These are phyloP conservation scores for Drosophila lutescens DNA, from an alignment of 2,888 invertebrate genomes.

Conservation along the genomic window DNA sequence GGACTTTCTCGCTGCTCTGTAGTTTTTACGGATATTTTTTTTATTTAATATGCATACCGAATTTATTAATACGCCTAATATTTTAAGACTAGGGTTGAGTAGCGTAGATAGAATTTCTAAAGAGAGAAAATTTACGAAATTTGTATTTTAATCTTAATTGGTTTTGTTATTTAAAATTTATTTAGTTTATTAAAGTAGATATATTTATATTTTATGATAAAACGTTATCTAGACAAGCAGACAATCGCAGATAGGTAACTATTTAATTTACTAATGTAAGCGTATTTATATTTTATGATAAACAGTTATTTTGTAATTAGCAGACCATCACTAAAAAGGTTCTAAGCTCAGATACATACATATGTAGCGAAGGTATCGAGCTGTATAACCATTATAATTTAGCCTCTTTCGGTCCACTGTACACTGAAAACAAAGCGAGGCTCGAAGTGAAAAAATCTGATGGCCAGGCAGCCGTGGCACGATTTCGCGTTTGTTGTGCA, in stretches of 20 bases:
- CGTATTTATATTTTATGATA: too few relatives aligned
- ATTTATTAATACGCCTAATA: background rate
- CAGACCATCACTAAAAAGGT: background rate
- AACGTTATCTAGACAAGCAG: too few relatives aligned
- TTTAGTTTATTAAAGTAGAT: too few relatives aligned
- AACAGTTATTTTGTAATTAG: background rate
- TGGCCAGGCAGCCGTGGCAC: constrained; percentile 62
- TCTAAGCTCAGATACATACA: too few relatives aligned
- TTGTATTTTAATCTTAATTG: too few relatives aligned
- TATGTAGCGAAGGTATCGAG: background rate
- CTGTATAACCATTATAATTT: background rate
- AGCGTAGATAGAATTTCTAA: too few relatives aligned
- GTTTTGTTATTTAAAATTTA: too few relatives aligned
- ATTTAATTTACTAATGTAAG: too few relatives aligned
- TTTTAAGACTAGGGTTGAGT: too few relatives aligned
- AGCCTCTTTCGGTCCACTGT: constrained; percentile 20
- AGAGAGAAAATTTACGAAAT: too few relatives aligned
- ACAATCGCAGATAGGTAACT: too few relatives aligned
- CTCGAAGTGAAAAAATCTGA: constrained; percentile 45
- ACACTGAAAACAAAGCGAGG: constrained; percentile 11
- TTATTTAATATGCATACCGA: background rate
- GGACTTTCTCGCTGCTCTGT: background rate
- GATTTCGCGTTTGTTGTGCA: constrained; percentile 71
- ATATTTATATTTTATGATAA: too few relatives aligned
- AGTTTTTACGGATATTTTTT: background rate